Conservation (phyloP, 2,888 invertebrate genomes). For the Zele albiditarsus region DNA sequence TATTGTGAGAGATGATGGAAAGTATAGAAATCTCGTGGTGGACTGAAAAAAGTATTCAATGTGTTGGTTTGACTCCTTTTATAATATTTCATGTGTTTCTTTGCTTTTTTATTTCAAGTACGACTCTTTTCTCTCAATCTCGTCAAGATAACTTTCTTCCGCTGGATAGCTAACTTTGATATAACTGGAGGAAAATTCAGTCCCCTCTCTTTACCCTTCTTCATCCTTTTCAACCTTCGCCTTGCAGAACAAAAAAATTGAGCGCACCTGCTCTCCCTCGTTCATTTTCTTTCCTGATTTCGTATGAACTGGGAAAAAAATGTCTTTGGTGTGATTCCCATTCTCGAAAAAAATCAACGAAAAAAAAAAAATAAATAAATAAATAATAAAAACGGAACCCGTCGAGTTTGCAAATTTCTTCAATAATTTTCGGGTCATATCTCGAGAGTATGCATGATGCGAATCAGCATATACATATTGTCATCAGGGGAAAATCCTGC, state of each 20-base stretch:
- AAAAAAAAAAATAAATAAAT: neutral
- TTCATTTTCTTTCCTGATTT: slow-evolving; percentile 34
- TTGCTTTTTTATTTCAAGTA: neutral
- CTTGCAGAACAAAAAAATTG: neutral
- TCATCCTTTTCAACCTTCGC: slow-evolving; percentile 17
- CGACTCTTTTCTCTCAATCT: slow-evolving; percentile 24
- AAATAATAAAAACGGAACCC: slow-evolving; percentile 6
- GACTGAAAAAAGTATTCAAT: neutral
- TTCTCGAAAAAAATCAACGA: slow-evolving; percentile 47
- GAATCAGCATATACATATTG: slow-evolving; percentile 25
- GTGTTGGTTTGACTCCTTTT: neutral
- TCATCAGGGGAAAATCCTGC: slow-evolving; percentile 8
- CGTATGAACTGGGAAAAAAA: slow-evolving; percentile 33
- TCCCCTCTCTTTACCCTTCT: neutral
- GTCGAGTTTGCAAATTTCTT: slow-evolving; percentile 43
- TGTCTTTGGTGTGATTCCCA: slow-evolving; percentile 52
- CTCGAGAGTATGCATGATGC: slow-evolving; percentile 28
- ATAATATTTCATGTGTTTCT: neutral
- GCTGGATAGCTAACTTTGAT: slow-evolving; percentile 51
- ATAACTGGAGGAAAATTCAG: neutral
- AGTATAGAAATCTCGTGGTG: neutral
- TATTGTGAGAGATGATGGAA: neutral
- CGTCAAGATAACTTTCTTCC: slow-evolving; percentile 44
- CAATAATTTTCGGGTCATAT: slow-evolving; percentile 47
- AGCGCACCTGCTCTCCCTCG: slow-evolving; percentile 49